Evolutionary conservation across 2,113 vertebrate species (phyloP), one percentile per base, ranked within the genome.

Genomic region (Muntiacus reevesi): DNA sequence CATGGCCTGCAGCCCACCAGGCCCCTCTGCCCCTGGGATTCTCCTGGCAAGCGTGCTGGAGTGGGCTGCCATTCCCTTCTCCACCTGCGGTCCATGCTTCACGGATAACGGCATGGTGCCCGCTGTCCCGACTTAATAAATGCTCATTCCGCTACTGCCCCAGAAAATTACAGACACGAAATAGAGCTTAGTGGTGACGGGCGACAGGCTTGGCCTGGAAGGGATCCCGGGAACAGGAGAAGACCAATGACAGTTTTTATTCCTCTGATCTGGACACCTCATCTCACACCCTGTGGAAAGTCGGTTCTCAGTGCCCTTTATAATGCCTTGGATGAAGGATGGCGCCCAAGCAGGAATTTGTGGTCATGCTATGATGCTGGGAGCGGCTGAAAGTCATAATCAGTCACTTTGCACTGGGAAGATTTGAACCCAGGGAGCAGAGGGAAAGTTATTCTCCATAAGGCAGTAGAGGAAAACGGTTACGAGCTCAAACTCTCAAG

Each of bases 111-210:
- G 82, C 89, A 90, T 55, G 27, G 7, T 16, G 47, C 6, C 13
- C 3, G 4, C 45, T 71, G 82, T 54, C n/a, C 47, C 13, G n/a
- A 71, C 60, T 43, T 50, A 17, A 17, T 11, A 25, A 71, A 5
- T 7, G 17, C 47, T 81, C 2, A 0, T 47, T 11, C 7, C 27
- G n/a, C 14, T 25, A 6, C 64, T 81, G 54, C 27, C 57, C 47
- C 11, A 57, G 52, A 54, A 17, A 15, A 33, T 23, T 33, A n/a
- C 17, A n/a, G 93, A 55, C 47, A n/a, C 2, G 74, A 25, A 28
- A 71, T 0, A 57, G 11, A 71, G 13, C 57, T 5, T 1, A 16
- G n/a, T 0, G 30, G 47, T 19, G n/a, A 57, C 3, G 23, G 52
- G 15, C 21, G 5, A 5, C 57, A 71, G 28, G 17, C 55, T 30